Conservation (phyloP, 2,888 invertebrate genomes). For the Chelonus formosanus region DNA sequence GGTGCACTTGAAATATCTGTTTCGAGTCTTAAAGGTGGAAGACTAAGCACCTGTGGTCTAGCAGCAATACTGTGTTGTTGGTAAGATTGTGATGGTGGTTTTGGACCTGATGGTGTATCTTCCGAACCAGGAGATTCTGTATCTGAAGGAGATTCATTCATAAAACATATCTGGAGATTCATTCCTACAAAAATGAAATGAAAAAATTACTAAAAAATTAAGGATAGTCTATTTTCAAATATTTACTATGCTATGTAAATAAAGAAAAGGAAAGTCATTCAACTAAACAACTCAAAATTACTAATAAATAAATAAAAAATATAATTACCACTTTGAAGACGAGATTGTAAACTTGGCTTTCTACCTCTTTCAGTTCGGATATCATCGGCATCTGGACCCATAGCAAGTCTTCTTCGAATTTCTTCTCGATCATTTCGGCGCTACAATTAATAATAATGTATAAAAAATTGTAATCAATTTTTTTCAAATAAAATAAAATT, state of each 20-base stretch:
- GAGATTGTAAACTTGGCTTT: slow-evolving; percentile 87
- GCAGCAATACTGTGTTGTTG: slow-evolving; percentile 37
- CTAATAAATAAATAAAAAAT: slow-evolving; percentile 5
- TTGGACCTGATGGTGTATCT: slow-evolving; percentile 63
- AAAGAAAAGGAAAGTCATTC: background rate
- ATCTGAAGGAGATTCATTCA: slow-evolving; percentile 91
- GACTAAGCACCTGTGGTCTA: slow-evolving; percentile 58
- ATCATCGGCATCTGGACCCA: slow-evolving; percentile 83
- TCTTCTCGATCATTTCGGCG: slow-evolving; percentile 92
- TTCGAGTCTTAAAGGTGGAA: slow-evolving; percentile 59
- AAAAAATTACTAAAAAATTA: slow-evolving; percentile 15
- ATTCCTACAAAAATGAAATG: slow-evolving; percentile 71
- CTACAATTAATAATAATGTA: slow-evolving; percentile 64
- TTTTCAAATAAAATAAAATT: background rate
- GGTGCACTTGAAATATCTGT: slow-evolving; percentile 51
- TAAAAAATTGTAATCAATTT: slow-evolving; percentile 8
- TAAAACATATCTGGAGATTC: slow-evolving; percentile 95
- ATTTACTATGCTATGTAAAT: background rate
- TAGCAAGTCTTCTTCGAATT: slow-evolving; percentile 86
- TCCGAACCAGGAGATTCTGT: slow-evolving; percentile 82
- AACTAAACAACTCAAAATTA: background rate
- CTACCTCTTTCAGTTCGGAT: slow-evolving; percentile 80
- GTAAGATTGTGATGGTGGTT: slow-evolving; percentile 41
- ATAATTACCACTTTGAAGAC: slow-evolving; percentile 80
- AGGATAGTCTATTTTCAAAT: no score